Evolutionary conservation across 2,888 invertebrate species (phyloP).

Genomic region (Boloria selene): DNA sequence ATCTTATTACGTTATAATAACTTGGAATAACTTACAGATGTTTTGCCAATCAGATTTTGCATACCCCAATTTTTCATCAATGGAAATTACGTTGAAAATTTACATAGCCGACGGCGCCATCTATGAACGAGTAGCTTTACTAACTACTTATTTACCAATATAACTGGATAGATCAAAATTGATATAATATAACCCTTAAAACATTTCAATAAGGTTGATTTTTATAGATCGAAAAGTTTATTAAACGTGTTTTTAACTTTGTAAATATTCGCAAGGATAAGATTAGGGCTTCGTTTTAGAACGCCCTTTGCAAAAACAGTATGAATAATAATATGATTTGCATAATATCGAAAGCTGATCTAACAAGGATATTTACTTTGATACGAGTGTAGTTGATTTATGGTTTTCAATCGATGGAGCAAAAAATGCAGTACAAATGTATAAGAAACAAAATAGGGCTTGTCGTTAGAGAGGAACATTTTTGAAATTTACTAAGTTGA

Average conservation of each 20-base stretch:
- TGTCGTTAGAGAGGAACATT: background rate
- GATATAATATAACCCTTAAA: constrained; percentile 34
- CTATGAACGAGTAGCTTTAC: constrained; percentile 63
- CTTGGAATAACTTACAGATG: constrained; percentile 76
- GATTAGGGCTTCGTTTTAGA: constrained; percentile 69
- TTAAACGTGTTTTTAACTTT: constrained; percentile 48
- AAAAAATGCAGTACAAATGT: background rate
- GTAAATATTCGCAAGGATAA: constrained; percentile 54
- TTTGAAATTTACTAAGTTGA: too few relatives aligned
- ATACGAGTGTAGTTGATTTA: constrained; percentile 62
- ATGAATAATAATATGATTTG: constrained; percentile 80
- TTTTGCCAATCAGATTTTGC: constrained; percentile 74
- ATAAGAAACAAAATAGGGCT: background rate
- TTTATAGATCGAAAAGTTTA: constrained; percentile 23
- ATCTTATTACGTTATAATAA: constrained; percentile 78
- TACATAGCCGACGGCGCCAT: constrained; percentile 78
- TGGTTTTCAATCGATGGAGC: constrained; percentile 40
- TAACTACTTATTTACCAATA: constrained; percentile 35
- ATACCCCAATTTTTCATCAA: constrained; percentile 75
- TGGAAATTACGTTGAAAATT: constrained; percentile 75
- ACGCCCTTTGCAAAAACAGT: constrained; percentile 78
- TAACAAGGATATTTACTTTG: constrained; percentile 73
- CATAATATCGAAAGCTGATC: constrained; percentile 74
- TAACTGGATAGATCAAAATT: constrained; percentile 23
- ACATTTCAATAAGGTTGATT: constrained; percentile 38